Conservation (phyloP, 2,797 vertebrate genomes). For the Oreonectes daqikongensis region DNA sequence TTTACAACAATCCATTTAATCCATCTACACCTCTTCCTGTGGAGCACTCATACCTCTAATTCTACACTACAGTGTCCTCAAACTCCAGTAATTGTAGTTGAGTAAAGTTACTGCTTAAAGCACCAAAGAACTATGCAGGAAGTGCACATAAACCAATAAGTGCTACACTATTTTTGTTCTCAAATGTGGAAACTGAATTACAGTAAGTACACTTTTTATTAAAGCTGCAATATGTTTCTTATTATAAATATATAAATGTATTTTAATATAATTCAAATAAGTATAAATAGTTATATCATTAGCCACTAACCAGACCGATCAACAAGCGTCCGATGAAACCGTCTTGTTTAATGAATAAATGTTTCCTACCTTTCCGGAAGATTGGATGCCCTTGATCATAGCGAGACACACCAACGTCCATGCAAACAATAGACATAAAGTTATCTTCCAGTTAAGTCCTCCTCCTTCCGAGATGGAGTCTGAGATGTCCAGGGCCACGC, state of each 20-base stretch:
- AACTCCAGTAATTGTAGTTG: conserved; percentile 10
- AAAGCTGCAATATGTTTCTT: too few species aligned
- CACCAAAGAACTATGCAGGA: conserved; percentile 57
- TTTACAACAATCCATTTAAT: neutral
- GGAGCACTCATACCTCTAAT: conserved; percentile 9
- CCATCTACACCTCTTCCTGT: conserved; percentile 12
- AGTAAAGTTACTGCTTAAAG: neutral
- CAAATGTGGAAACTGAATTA: conserved; percentile 51
- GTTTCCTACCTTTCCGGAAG: conserved; percentile 90
- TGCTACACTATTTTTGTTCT: conserved; percentile 19
- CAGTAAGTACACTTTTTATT: neutral
- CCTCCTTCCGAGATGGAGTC: conserved; percentile 88
- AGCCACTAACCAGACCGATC: too few species aligned
- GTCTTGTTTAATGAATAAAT: too few species aligned
- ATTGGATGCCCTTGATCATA: conserved; percentile 99
- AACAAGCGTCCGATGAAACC: too few species aligned
- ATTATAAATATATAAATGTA: too few species aligned
- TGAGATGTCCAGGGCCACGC: conserved; percentile 92
- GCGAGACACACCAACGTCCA: conserved; percentile 95
- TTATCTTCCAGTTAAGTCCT: conserved; percentile 98
- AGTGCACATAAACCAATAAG: conserved; percentile 67
- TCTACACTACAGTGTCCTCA: conserved; percentile 21
- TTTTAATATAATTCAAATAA: too few species aligned
- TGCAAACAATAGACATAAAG: conserved; percentile 86
- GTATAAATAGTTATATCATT: too few species aligned